A percentile compares a stretch with the other conserved stretches of the same genome.
These are phyloP conservation scores for Trimorus sp. DNA, from an alignment of 2,888 invertebrate genomes.

Conservation along the genomic window DNA sequence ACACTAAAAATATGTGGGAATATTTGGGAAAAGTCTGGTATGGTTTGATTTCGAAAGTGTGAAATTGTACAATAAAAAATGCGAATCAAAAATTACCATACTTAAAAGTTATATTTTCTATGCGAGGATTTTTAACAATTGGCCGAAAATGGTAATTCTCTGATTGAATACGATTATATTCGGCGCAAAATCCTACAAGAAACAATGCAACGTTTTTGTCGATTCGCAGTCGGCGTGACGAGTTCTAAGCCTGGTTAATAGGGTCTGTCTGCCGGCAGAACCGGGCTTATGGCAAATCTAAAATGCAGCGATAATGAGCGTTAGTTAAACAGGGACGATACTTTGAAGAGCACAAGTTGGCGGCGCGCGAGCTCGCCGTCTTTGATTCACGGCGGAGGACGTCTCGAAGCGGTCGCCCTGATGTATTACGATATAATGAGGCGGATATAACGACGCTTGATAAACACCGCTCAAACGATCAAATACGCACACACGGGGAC, in stretches of 20 bases:
- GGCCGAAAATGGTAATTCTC: no score
- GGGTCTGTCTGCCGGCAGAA: conserved; percentile 47
- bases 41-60: no score
- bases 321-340: conserved; percentile 71
- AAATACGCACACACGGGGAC: conserved; percentile 26
- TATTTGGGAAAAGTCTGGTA: no score
- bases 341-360: conserved; percentile 53
- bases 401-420: conserved; percentile 45
- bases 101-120: no score
- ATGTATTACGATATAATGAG: conserved; percentile 56
- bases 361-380: conserved; percentile 38
- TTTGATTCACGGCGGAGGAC: conserved; percentile 38
- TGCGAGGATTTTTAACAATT: no score
- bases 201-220: conserved; percentile 15
- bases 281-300: conserved; percentile 69
- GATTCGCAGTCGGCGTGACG: conserved; percentile 26
- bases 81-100: no score
- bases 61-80: no score
- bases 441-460: conserved; percentile 54
- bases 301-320: conserved; percentile 78
- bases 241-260: conserved; percentile 42
- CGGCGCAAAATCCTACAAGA: not conserved
- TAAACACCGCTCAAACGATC: conserved; percentile 52
- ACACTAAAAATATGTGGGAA: no score
- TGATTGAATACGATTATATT: no score